Evolutionary conservation across 2,888 invertebrate species (phyloP), one percentile per base, ranked within the genome.

Genomic region (Oeneis ivallda): DNA sequence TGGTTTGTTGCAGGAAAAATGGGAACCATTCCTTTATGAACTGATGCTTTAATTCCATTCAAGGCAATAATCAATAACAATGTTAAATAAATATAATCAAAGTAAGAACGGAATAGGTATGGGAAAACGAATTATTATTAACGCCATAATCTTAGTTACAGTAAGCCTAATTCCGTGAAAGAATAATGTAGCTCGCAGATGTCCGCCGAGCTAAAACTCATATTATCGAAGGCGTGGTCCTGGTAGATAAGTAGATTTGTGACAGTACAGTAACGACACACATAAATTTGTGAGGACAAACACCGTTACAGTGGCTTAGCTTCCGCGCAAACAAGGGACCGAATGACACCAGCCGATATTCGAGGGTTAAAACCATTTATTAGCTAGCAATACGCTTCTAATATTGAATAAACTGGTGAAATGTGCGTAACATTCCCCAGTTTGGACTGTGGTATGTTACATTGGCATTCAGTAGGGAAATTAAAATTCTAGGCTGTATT

Each of bases 231-330:
- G 91, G 90, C 87, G 87, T 92, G 91, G 87, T 83, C 75, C 82
- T 80, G 79, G 88, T 85, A 88, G 91, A 92, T 92, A 92, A 92
- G 91, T 90, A 88, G 91, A 90, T 92, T 92, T 90, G 89, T 85
- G 87, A 86, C 89, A 88, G 85, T 77, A 78, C 81, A 73, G 81
- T 82, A 85, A 85, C 83, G 84, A 85, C 79, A 75, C 77, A 85
- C 89, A 89, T 91, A 91, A 89, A 91, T 89, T 88, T 83, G 83
- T 82, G 70, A 78, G 79, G 74, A 82, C 85, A 90, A 90, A 91
- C 88, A 90, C 84, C 82, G 89, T 89, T 87, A 89, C 83, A 81
- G 79, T 81, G 81, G 89, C 90, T 92, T 87, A 92, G 88, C 87
- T 89, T 87, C 86, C 81, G 78, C 62, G 79, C 84, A 89, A 90